Evolutionary conservation across 2,113 vertebrate genomes (phyloP).

Genomic region (chimpanzee (Pan troglodytes)): DNA sequence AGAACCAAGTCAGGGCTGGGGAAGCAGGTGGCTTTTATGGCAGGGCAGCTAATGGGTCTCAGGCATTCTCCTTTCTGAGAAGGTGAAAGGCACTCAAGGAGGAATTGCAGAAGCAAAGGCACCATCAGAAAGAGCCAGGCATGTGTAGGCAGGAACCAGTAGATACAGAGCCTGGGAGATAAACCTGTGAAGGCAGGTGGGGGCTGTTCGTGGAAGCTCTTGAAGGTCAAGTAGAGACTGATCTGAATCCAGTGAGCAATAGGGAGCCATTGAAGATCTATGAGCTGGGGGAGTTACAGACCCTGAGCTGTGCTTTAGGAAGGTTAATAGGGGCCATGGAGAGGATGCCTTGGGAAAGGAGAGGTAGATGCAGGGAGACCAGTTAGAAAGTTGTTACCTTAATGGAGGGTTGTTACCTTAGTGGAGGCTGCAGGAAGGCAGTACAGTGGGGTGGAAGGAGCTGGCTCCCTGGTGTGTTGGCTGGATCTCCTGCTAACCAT

Average conservation of each 20-base stretch:
- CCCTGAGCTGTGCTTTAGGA: background rate
- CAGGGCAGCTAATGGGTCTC: background rate
- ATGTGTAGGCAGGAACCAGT: background rate
- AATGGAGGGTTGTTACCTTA: background rate
- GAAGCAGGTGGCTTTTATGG: background rate
- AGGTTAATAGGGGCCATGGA: background rate
- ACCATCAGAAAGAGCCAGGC: background rate
- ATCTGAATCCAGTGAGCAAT: background rate
- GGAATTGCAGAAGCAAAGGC: background rate
- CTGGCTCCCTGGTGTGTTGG: background rate
- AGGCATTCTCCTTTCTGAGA: background rate
- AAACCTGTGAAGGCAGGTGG: background rate
- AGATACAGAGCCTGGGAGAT: background rate
- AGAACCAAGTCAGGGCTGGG: background rate
- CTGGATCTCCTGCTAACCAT: background rate
- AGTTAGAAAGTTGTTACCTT: background rate
- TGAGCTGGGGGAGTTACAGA: background rate
- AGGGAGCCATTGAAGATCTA: background rate
- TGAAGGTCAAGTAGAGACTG: background rate
- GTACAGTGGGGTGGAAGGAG: background rate
- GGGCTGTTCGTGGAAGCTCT: background rate
- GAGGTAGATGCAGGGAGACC: background rate
- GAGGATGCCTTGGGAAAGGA: background rate
- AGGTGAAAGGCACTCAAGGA: background rate
- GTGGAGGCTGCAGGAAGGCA: background rate